Conservation (phyloP, 2,797 vertebrate genomes). For the Octomys mimax region DNA sequence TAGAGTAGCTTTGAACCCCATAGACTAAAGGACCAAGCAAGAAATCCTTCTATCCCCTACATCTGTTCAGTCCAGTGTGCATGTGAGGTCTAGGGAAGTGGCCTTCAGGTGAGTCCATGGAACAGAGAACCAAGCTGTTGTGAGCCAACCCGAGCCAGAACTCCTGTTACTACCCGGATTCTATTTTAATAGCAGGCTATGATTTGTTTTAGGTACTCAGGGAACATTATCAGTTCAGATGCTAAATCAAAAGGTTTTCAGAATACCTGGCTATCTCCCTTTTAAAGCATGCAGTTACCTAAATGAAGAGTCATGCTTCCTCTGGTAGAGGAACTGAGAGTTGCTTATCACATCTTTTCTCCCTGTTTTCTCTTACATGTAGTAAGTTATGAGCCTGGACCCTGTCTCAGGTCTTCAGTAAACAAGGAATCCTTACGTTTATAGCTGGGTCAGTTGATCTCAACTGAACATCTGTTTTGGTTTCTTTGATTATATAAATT, state of each 20-base stretch:
- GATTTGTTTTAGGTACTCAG: neutral
- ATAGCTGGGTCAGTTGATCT: neutral
- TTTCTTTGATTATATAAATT: neutral
- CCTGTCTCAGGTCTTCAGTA: neutral
- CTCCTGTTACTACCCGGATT: neutral
- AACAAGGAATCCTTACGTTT: neutral
- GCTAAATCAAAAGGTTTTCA: neutral
- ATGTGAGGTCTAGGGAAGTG: neutral
- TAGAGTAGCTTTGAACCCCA: neutral
- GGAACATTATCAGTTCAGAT: neutral
- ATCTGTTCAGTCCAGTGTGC: neutral
- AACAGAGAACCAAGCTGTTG: neutral
- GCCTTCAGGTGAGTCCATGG: neutral
- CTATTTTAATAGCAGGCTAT: neutral
- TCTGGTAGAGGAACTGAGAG: neutral
- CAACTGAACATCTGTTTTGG: neutral
- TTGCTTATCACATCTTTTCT: neutral
- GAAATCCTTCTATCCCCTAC: neutral
- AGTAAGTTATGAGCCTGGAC: neutral
- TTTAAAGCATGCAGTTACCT: neutral
- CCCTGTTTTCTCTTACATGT: neutral
- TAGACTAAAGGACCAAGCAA: neutral
- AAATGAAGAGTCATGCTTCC: neutral
- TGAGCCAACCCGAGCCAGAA: neutral
- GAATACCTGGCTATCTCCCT: neutral